Percentiles rank a stretch among this genome's conserved stretches.
phyloP scores from a whole-genome alignment of 2,797 vertebrate species.

The Sylvia borin region DNA sequence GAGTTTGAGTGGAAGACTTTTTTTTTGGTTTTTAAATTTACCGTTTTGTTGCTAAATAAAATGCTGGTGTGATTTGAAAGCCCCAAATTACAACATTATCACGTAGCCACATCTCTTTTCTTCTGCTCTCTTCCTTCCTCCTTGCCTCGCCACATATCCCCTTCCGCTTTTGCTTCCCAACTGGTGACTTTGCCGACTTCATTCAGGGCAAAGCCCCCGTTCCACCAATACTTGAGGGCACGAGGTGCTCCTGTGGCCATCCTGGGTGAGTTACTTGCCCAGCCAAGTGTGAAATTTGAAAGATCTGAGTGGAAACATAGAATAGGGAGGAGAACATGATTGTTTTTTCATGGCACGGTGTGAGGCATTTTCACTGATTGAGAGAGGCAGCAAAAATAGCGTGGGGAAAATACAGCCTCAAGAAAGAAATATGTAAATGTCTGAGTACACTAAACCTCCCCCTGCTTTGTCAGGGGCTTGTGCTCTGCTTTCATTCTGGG shows the following conservation, averaged over 20 bases:
- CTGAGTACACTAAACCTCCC: not conserved
- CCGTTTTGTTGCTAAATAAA: not conserved
- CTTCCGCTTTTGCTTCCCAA: not conserved
- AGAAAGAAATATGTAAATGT: constrained; percentile 51
- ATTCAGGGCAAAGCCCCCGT: not conserved
- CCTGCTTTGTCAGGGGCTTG: not conserved
- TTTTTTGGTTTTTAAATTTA: not conserved
- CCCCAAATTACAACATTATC: not conserved
- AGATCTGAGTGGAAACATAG: not conserved
- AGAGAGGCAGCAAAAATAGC: not conserved
- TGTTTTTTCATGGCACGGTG: accelerated
- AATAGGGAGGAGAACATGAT: not conserved
- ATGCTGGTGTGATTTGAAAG: not conserved
- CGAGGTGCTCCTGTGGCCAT: accelerated
- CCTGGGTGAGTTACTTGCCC: accelerated
- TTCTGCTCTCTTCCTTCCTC: constrained; percentile 43
- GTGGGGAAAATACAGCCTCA: not conserved
- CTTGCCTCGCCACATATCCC: accelerated
- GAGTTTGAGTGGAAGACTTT: not conserved
- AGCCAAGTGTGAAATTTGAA: accelerated
- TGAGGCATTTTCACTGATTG: not conserved
- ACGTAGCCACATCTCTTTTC: not conserved
- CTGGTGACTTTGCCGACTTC: not conserved
- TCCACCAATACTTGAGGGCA: not conserved
- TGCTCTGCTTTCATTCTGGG: not conserved